Evolutionary conservation across 2,113 vertebrate genomes (phyloP).

Genomic region (Silurus glanis): DNA sequence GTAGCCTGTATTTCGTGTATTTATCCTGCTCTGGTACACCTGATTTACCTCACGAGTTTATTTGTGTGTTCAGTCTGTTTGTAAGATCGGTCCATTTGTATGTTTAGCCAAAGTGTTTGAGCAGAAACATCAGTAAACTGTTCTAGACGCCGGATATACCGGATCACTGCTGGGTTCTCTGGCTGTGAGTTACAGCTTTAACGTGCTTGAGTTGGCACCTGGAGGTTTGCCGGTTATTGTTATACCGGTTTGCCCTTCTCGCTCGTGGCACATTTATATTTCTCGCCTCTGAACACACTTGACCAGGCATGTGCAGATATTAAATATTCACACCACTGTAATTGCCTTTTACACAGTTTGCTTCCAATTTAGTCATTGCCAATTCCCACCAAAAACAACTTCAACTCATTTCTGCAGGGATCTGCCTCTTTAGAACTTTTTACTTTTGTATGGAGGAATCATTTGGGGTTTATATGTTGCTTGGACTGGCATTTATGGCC

Average conservation of each 20-base stretch:
- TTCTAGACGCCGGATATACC: background rate
- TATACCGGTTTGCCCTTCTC: background rate
- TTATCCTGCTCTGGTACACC: background rate
- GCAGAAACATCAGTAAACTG: background rate
- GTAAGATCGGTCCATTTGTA: too few species aligned
- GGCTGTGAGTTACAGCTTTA: background rate
- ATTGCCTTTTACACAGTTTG: conserved; percentile 7
- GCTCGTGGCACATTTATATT: background rate
- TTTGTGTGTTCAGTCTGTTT: background rate
- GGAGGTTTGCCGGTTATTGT: background rate
- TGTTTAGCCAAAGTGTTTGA: background rate
- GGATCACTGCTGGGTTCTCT: background rate
- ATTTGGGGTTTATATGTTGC: background rate
- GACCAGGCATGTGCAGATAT: background rate
- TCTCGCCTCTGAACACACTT: background rate
- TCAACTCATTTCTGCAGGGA: background rate
- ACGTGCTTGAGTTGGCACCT: background rate
- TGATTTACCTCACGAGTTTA: background rate
- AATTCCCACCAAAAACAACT: background rate
- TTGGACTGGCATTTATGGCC: background rate
- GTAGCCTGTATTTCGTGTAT: background rate
- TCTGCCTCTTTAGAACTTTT: background rate
- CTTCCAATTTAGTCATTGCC: background rate
- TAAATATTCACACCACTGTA: background rate
- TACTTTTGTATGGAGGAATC: background rate